Evolutionary conservation across 2,113 vertebrate genomes (phyloP).

Genomic region (Loxodonta africana): DNA sequence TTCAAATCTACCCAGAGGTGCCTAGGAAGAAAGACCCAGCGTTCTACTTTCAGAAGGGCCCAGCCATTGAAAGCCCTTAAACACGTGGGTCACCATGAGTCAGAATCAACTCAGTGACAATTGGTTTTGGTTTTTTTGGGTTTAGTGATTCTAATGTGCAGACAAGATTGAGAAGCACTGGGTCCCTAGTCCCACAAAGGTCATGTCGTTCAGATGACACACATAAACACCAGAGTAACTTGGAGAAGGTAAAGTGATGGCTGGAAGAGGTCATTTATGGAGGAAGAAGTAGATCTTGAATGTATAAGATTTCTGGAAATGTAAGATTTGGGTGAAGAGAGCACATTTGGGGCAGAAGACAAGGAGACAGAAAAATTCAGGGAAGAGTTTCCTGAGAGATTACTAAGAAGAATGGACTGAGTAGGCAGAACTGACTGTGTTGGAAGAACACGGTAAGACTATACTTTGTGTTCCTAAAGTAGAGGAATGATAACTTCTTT

Average conservation of each 20-base stretch:
- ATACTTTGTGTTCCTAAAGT: background rate
- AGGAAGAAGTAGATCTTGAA: conserved; percentile 3
- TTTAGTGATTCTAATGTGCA: background rate
- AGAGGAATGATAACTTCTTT: background rate
- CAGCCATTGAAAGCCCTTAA: no score
- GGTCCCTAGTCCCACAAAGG: background rate
- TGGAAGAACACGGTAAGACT: background rate
- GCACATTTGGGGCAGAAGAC: background rate
- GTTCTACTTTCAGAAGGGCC: no score
- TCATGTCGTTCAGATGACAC: background rate
- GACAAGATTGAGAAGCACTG: background rate
- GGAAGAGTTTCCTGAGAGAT: background rate
- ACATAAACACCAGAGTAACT: background rate
- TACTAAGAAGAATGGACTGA: background rate
- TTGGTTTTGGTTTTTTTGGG: no score
- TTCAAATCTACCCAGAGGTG: no score
- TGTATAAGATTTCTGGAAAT: background rate
- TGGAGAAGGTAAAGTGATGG: background rate
- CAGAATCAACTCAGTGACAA: no score
- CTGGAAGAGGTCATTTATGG: background rate
- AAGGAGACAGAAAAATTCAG: background rate
- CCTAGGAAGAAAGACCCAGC: no score
- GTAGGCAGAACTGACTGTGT: background rate
- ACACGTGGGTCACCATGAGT: no score
- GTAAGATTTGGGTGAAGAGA: background rate